phyloP scores from a whole-genome alignment of 2,797 vertebrate species.

The Cetoscarus ocellatus region DNA sequence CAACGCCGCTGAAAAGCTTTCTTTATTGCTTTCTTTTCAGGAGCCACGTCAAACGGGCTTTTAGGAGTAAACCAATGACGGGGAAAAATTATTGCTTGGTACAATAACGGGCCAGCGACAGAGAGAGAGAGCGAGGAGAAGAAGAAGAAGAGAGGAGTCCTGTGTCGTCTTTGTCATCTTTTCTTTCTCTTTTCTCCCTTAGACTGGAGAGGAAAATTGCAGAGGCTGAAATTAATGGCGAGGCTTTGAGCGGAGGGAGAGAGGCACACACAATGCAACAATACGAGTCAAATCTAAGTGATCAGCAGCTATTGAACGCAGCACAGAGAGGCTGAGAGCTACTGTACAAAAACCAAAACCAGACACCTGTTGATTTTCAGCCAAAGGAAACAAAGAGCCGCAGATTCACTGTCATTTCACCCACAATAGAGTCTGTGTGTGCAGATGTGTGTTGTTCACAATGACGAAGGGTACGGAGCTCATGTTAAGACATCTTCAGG shows the following conservation, averaged over 20 bases:
- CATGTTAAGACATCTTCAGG: neutral
- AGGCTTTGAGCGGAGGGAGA: constrained; percentile 80
- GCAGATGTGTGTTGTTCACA: constrained; percentile 30
- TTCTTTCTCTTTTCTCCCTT: constrained; percentile 58
- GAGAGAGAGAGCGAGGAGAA: no score
- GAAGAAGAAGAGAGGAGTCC: constrained; percentile 82
- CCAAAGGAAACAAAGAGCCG: constrained; percentile 45
- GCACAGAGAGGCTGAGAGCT: constrained; percentile 72
- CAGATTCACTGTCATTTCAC: constrained; percentile 38
- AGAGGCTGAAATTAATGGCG: constrained; percentile 93
- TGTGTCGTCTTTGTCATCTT: constrained; percentile 84
- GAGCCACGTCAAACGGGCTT: constrained; percentile 94
- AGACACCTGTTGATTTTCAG: constrained; percentile 58
- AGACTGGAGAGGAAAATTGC: constrained; percentile 84
- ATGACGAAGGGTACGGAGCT: constrained; percentile 54
- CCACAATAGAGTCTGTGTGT: constrained; percentile 23
- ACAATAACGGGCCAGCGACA: constrained; percentile 83
- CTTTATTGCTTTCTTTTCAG: constrained; percentile 99
- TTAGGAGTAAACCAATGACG: constrained; percentile 96
- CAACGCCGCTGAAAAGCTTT: constrained; percentile 92
- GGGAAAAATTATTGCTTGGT: constrained; percentile 92
- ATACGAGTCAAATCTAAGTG: constrained; percentile 94
- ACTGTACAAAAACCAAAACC: constrained; percentile 22
- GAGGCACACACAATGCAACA: constrained; percentile 84
- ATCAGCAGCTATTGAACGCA: constrained; percentile 90